Base-by-base conservation (phyloP, 1,140 invertebrate genomes). In the Semibalanus balanoides region DNA sequence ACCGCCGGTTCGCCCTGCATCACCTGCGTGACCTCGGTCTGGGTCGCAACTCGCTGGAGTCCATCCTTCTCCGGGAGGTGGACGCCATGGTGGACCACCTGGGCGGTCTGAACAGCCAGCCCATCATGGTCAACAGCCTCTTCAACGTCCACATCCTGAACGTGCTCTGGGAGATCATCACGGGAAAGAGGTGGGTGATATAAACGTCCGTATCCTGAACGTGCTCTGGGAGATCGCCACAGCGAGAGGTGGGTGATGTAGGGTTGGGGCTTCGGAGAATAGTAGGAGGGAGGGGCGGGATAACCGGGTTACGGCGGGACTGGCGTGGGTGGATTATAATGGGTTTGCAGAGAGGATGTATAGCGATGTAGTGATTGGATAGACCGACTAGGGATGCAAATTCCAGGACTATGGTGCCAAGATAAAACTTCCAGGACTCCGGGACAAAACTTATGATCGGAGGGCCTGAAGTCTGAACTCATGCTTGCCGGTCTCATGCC, bases 121-220 rank as follows among this genome's bases (percentile, higher is more conserved):
- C 75, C 0, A 27, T n/a, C 25, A 19, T n/a, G 75, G 64, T 76
- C n/a, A 30, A 70, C 27, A n/a, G 31, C 3, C 40, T 40, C 29
- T 78, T 78, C 76, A 76, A 78, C 77, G 51, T 43, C 17, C 76
- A 75, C 31, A 76, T 78, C 31, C 43, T 78, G 0, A 78, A 78
- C 64, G 77, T 78, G 73, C 69, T 78, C 27, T 78, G 77, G 77
- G 77, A 76, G n/a, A 75, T 76, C 28, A 74, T 75, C 0, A 78
- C 76, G 11, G 77, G 77, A 0, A 78, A 76, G n/a, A 11, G 14
- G 51, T 64, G 51, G 22, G 51, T 19, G 22, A n/a, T n/a, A n/a
- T n/a, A n/a, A 76, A 78, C 77, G 51, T 43, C 17, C 76, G 73
- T 31, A 76, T 78, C 31, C 43, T 78, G 0, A 78, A 78, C 64